A percentile compares a stretch with the other conserved stretches of the same genome.
phyloP scores from a whole-genome alignment of 2,113 vertebrate genomes.

The Peromyscus leucopus region DNA sequence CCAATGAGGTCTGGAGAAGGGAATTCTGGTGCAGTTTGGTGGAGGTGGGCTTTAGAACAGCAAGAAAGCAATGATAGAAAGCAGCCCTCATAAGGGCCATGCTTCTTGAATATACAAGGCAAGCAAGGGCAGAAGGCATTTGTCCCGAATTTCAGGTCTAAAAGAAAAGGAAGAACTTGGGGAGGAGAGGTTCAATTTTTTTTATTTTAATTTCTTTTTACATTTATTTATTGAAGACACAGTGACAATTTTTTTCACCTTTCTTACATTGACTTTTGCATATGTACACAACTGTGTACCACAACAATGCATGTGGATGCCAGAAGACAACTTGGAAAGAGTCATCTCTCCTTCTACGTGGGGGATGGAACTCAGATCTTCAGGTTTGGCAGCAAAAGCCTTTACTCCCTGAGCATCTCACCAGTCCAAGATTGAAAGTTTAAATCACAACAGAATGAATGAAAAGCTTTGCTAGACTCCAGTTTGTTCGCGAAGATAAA shows the following conservation, averaged over 20 bases:
- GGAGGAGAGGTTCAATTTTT: background rate
- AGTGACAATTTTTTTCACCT: background rate
- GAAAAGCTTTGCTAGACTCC: background rate
- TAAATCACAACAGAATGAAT: background rate
- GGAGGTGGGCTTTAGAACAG: background rate
- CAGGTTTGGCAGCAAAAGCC: background rate
- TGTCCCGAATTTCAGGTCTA: background rate
- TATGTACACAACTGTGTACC: background rate
- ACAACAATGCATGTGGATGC: background rate
- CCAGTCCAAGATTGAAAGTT: background rate
- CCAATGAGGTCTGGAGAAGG: background rate
- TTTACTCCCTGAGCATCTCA: background rate
- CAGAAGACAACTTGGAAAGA: background rate
- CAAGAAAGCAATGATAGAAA: background rate
- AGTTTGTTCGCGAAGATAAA: background rate
- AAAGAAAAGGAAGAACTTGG: background rate
- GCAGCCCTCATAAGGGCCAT: too few species aligned
- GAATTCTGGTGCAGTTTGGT: background rate
- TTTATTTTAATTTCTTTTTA: background rate
- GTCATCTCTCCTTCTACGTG: background rate
- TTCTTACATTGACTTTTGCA: background rate
- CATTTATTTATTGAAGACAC: background rate
- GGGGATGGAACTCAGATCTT: background rate
- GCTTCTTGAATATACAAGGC: background rate
- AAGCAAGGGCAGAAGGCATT: background rate